phyloP scores from a whole-genome alignment of 2,888 invertebrate genomes.

The Tiliacea citrago region DNA sequence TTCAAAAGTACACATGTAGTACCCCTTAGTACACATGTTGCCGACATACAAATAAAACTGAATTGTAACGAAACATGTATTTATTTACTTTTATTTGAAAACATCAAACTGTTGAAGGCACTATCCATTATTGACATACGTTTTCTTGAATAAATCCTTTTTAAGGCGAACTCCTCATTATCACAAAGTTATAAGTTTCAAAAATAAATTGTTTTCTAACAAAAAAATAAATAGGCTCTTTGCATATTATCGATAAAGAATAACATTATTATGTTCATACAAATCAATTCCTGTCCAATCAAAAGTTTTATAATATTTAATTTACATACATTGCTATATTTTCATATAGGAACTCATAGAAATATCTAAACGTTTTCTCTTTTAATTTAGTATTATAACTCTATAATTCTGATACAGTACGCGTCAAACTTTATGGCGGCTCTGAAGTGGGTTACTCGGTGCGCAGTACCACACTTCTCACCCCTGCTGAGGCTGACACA shows the following conservation, averaged over 20 bases:
- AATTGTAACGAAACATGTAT: slow-evolving; percentile 49
- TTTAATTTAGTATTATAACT: slow-evolving; percentile 1
- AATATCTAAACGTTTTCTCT: neutral
- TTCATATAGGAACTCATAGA: neutral
- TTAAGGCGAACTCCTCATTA: slow-evolving; percentile 39
- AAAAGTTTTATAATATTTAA: slow-evolving; percentile 23
- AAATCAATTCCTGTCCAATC: slow-evolving; percentile 15
- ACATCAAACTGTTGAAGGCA: slow-evolving; percentile 60
- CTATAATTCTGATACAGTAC: neutral
- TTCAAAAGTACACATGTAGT: no score
- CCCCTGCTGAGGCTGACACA: no score
- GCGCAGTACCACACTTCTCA: no score
- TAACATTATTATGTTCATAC: neutral
- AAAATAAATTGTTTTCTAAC: slow-evolving; percentile 26
- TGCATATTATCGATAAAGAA: neutral
- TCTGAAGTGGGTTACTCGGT: no score
- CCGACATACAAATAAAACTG: slow-evolving; percentile 22
- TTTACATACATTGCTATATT: neutral
- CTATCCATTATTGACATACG: slow-evolving; percentile 59
- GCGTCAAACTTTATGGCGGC: no score
- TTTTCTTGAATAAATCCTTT: slow-evolving; percentile 36
- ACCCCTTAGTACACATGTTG: neutral
- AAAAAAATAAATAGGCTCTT: slow-evolving; percentile 48
- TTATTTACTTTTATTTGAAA: slow-evolving; percentile 49
- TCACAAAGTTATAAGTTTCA: slow-evolving; percentile 36